Base-by-base conservation (phyloP, 2,797 vertebrate genomes). In the Potorous gilbertii region DNA sequence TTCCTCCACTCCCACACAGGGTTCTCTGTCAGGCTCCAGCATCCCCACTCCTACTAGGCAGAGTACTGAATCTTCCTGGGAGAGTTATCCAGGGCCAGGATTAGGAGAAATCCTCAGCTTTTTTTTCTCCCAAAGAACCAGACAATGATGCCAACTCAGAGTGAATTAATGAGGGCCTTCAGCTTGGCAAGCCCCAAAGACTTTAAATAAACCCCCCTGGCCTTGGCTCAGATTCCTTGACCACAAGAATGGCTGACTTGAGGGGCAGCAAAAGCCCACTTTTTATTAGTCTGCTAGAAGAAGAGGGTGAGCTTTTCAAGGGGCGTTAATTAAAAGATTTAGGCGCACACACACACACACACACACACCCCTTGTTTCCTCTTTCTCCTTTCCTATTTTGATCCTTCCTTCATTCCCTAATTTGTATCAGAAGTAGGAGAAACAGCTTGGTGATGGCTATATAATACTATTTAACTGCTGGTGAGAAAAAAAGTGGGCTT, bases 311-410 rank as follows among this genome's bases (percentile, higher is more conserved):
- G 99, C 99, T 99, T 99, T 99, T 99, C 99, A 99, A 99, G 98
- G 99, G 98, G 98, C 99, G 98, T 99, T 99, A 99, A 99, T 99
- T 99, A 99, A 99, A 99, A 99, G 99, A 99, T 99, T 99, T 99
- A 99, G 98, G 92, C 59, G 34, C 34, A 66, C 62, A 74, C 18
- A 81, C 5, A 81, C 18, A 21, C n/a, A 74, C 16, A 74, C 62
- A 81, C 18, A 21, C 62, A 74, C 34, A 40, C 34, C 40, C 9
- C 74, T 50, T 87, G 40, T 46, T 98, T 98, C 98, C 98, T 98
- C 97, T 97, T 81, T 81, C 97, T 98, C 98, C 98, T 98, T 97
- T 97, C 96, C 97, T 93, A 98, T 97, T 97, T 98, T 98, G 96
- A 98, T 92, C 93, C 97, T 95, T 97, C 98, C 97, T 97, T 98